Conservation (phyloP, 1,140 invertebrate genomes). For the Drusus annulatus region DNA sequence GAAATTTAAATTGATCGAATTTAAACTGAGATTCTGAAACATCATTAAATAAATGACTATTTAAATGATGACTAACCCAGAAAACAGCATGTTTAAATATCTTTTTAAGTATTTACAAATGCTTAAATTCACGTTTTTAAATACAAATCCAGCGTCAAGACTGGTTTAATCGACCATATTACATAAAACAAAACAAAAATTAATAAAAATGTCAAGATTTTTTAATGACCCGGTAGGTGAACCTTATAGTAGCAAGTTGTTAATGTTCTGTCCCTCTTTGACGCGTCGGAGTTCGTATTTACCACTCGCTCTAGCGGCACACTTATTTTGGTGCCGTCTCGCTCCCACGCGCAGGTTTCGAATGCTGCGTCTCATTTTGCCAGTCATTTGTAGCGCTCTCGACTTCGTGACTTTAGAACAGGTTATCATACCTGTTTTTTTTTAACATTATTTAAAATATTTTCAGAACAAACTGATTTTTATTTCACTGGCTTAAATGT, state of each 20-base stretch:
- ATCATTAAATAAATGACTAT: too few species aligned
- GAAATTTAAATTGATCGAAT: not conserved
- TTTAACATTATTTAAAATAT: not conserved
- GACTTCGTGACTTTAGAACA: constrained; percentile 7
- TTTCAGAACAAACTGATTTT: not conserved
- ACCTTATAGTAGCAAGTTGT: constrained; percentile 25
- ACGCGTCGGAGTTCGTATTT: not conserved
- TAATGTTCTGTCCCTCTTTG: constrained; percentile 32
- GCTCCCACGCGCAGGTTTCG: not conserved
- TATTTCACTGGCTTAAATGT: not conserved
- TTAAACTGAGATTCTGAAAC: not conserved
- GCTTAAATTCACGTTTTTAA: not conserved
- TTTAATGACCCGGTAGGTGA: constrained; percentile 18
- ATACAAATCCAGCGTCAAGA: not conserved
- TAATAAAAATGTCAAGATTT: not conserved
- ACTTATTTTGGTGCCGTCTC: constrained; percentile 48
- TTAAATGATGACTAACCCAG: too few species aligned
- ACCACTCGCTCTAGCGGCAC: constrained; percentile 48
- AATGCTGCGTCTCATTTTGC: not conserved
- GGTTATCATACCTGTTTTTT: constrained; percentile 25
- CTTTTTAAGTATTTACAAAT: too few species aligned
- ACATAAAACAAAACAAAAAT: constrained; percentile 15
- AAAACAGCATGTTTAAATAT: too few species aligned
- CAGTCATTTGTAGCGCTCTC: constrained; percentile 10
- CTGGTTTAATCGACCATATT: constrained; percentile 1